Evolutionary conservation across 2,888 invertebrate species (phyloP).

Genomic region (Nymphalis urticae): DNA sequence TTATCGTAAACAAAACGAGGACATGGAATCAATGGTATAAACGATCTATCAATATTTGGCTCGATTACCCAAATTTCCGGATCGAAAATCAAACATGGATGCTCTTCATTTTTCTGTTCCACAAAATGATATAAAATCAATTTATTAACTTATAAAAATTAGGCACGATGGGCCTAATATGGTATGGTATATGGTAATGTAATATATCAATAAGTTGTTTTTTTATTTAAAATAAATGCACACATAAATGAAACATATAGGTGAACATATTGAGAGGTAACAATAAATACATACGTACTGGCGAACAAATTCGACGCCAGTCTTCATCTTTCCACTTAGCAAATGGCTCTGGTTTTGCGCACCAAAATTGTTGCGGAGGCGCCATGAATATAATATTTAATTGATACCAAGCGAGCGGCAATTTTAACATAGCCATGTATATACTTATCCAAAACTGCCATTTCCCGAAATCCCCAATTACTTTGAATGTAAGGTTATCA

Average conservation of each 20-base stretch:
- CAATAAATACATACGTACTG: slow-evolving; percentile 55
- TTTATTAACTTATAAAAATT: background rate
- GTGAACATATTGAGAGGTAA: background rate
- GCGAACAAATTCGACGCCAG: slow-evolving; percentile 71
- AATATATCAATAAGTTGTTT: too few relatives aligned
- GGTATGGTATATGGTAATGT: too few relatives aligned
- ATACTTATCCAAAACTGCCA: slow-evolving; percentile 81
- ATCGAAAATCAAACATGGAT: slow-evolving; percentile 71
- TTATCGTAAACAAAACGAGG: slow-evolving; percentile 78
- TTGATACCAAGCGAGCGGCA: slow-evolving; percentile 84
- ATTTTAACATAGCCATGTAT: slow-evolving; percentile 80
- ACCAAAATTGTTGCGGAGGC: slow-evolving; percentile 83
- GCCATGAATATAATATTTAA: slow-evolving; percentile 83
- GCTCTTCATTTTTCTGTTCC: slow-evolving; percentile 60
- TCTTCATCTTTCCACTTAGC: slow-evolving; percentile 54
- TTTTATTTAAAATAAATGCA: background rate
- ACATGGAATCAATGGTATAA: slow-evolving; percentile 65
- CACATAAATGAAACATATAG: background rate
- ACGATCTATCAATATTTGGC: slow-evolving; percentile 51
- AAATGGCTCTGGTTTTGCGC: slow-evolving; percentile 62
- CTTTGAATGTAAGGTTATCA: slow-evolving; percentile 51
- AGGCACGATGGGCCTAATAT: too few relatives aligned
- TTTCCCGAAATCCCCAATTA: slow-evolving; percentile 81
- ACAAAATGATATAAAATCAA: background rate
- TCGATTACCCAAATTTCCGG: slow-evolving; percentile 58